Conservation (phyloP, 2,797 vertebrate genomes). For the Limnodromus scolopaceus region DNA sequence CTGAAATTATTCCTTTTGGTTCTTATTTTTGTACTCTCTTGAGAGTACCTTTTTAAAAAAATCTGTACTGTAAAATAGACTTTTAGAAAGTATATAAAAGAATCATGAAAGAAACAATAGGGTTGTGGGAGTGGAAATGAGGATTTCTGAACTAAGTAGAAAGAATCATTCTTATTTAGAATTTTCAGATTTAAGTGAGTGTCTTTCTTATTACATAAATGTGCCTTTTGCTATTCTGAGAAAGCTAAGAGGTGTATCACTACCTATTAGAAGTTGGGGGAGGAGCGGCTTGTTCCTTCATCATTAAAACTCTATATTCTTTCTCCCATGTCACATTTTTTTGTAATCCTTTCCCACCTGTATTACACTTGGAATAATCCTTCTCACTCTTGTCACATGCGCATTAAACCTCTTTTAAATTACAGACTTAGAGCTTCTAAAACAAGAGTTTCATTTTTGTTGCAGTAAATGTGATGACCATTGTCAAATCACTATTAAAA, state of each 20-base stretch:
- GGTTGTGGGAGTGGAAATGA: neutral
- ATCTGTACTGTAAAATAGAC: neutral
- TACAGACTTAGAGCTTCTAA: slow-evolving; percentile 58
- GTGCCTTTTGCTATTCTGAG: neutral
- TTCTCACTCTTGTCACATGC: slow-evolving; percentile 63
- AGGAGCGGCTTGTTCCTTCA: neutral
- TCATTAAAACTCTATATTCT: neutral
- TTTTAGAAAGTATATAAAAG: neutral
- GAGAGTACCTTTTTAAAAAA: neutral
- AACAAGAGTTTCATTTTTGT: slow-evolving; percentile 57
- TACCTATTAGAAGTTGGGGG: neutral
- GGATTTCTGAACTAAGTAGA: neutral
- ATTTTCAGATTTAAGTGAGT: neutral
- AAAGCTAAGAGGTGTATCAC: neutral
- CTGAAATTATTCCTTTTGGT: neutral
- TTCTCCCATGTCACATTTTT: slow-evolving; percentile 24
- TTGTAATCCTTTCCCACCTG: slow-evolving; percentile 61
- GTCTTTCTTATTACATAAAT: neutral
- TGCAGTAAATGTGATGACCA: neutral
- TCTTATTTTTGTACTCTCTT: neutral
- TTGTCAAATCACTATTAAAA: slow-evolving; percentile 42
- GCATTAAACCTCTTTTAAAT: slow-evolving; percentile 57
- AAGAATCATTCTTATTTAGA: neutral
- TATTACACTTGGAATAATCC: slow-evolving; percentile 47
- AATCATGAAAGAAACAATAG: neutral